Evolutionary conservation across 2,888 invertebrate species (phyloP), one percentile per base, ranked within the genome.

Genomic region (Andrena hattorfiana): DNA sequence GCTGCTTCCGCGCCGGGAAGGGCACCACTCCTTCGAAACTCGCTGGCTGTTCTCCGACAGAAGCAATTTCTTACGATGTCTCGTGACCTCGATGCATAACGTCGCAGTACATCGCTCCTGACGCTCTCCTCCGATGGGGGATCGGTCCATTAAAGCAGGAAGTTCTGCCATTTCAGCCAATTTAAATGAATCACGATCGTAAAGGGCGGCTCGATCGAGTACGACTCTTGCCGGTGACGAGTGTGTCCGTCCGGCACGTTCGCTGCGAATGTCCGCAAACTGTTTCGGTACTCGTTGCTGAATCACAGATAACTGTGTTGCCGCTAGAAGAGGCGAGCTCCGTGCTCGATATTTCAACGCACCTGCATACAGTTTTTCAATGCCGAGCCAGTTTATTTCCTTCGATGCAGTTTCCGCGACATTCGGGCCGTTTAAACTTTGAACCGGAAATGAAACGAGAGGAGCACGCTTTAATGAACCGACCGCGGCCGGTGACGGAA

Each of bases 141-240:
- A 4, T 56, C 10, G 54, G 10, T 2, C 8, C 62, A 23, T 30
- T 85, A 63, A 68, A 86, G 76, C 82, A 77, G 87, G 89, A 89
- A 81, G 75, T 74, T 23, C 74, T 20, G 49, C 63, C 62, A 64
- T 73, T 83, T 74, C 10, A 56, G 54, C 51, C 85, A 89, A 87
- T 87, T 83, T 76, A 85, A 87, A 88, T 83, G 66, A 87, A 77
- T 83, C 66, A 42, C 51, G 13, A 35, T 56, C 49, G 7, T 13
- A 28, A 54, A 67, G 20, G 48, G 51, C 20, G 6, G 4, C 2
- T 28, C 16, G 3, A 16, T 13, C 56, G 7, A 56, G 13, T 4
- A 16, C 23, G 23, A 6, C 28, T 6, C n/a, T n/a, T 30, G 30
- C 32, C 42, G 1, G 13, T 42, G 42, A 42, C 42, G 16, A 42